Conservation (phyloP, 1,140 invertebrate species). For the Apolygus lucorum region DNA sequence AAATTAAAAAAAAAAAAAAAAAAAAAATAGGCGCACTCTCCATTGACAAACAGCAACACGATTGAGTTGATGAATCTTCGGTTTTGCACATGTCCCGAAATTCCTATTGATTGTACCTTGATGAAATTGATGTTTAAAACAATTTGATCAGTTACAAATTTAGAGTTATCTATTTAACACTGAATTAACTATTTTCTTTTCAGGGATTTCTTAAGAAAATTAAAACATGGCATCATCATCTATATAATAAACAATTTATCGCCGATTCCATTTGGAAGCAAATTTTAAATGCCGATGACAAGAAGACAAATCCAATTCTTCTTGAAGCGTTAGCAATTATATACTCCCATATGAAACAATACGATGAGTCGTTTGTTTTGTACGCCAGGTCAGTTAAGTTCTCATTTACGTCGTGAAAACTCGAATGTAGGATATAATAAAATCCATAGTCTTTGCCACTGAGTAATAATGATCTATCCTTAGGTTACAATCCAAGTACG, state of each 20-base stretch:
- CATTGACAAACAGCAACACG: no score
- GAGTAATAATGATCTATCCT: not conserved
- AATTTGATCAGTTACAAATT: no score
- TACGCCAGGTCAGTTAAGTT: constrained; percentile 64
- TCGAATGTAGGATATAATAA: not conserved
- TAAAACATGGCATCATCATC: constrained; percentile 73
- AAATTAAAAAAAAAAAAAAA: no score
- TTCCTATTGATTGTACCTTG: no score
- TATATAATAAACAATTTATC: constrained; percentile 81
- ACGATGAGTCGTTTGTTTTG: constrained; percentile 85
- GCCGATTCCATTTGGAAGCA: constrained; percentile 77
- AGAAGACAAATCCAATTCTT: constrained; percentile 61
- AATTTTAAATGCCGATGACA: constrained; percentile 46
- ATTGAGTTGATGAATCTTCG: no score
- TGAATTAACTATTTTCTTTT: not conserved
- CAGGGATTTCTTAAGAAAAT: constrained; percentile 78
- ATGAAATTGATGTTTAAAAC: no score
- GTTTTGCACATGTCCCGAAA: no score
- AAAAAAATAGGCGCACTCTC: no score
- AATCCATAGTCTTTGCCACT: not conserved
- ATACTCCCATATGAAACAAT: constrained; percentile 82
- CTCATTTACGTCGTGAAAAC: not conserved
- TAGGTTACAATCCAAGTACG: constrained; percentile 75
- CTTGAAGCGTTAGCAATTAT: constrained; percentile 84
- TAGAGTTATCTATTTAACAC: no score